Evolutionary conservation across 2,888 invertebrate species (phyloP).

Genomic region (Melanargia galathea): DNA sequence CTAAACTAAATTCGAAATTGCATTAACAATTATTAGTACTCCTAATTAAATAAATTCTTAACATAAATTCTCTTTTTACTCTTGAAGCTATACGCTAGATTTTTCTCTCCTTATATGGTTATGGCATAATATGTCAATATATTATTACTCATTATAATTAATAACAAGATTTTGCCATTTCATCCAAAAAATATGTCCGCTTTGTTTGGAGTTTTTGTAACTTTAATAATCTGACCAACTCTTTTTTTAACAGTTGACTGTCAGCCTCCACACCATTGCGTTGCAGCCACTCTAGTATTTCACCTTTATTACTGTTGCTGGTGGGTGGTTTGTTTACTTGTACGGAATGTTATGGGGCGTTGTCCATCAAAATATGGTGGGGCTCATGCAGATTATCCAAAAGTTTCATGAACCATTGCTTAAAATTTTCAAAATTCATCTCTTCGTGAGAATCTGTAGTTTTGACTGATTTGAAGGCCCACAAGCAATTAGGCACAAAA

Average conservation of each 20-base stretch:
- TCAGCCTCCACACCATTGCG: conserved; percentile 35
- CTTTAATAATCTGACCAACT: conserved; percentile 34
- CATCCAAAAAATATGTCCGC: conserved; percentile 25
- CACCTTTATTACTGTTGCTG: conserved; percentile 31
- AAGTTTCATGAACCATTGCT: conserved; percentile 31
- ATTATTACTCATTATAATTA: too few species aligned
- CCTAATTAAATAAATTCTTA: too few species aligned
- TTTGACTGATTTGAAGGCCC: conserved; percentile 34
- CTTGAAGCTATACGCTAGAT: too few species aligned
- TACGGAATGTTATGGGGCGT: conserved; percentile 39
- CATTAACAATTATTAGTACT: too few species aligned
- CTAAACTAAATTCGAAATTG: too few species aligned
- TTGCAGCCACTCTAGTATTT: conserved; percentile 38
- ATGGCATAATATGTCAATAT: too few species aligned
- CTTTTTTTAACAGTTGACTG: conserved; percentile 35
- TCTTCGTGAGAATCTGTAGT: conserved; percentile 37
- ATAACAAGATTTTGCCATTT: conserved; percentile 35
- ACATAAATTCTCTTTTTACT: too few species aligned
- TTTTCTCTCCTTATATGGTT: too few species aligned
- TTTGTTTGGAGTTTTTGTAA: conserved; percentile 22
- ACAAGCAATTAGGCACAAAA: conserved; percentile 33
- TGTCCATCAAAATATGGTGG: too few species aligned
- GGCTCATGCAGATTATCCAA: too few species aligned
- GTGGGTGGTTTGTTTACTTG: conserved; percentile 25
- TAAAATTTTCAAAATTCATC: conserved; percentile 37